Base-by-base conservation (phyloP, 2,888 invertebrate genomes). In the Elegia similella region DNA sequence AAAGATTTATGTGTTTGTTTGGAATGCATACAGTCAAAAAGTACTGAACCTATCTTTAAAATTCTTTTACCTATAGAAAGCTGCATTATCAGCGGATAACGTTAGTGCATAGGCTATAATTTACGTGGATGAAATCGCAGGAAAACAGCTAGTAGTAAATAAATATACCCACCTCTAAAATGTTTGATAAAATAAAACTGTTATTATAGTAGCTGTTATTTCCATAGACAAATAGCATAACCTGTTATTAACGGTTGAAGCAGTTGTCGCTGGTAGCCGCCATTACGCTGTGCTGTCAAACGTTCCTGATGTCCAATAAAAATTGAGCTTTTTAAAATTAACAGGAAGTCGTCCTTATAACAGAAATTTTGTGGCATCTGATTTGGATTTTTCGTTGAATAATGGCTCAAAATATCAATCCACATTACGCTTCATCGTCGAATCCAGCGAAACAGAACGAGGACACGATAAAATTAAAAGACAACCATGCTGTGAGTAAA, bases 341-440 rank as follows among this genome's bases (percentile, higher is more conserved):
- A 80, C 86, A 84, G 86, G 83, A 88, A 88, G 82, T 85, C 74
- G 81, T 75, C 73, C 69, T 73, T 79, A 55, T 79, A 90, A 89
- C 88, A 85, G 88, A 87, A 88, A 86, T 79, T 77, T 80, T 70
- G 73, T 78, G 73, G 76, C 80, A 82, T 79, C 73, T 72, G 62
- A 77, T 78, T 79, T 79, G 73, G 65, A 67, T 74, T 75, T 75
- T 64, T 74, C 69, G 67, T 76, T 62, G 68, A 80, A 87, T 68
- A 80, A 97, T 97, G 97, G 96, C 96, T 85, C 97, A 97, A 92
- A 97, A 97, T 91, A 95, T 96, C 71, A 96, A 96, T 88, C 96
- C 97, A 67, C 94, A 95, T 79, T 94, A 94, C 78, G 94, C 95
- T 65, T 94, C 94, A 65, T 94, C 95, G 72, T 94, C 95, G 62